Percentiles rank a stretch among this genome's conserved stretches.
phyloP scores from a whole-genome alignment of 2,888 invertebrate genomes.

The Operophtera brumata region DNA sequence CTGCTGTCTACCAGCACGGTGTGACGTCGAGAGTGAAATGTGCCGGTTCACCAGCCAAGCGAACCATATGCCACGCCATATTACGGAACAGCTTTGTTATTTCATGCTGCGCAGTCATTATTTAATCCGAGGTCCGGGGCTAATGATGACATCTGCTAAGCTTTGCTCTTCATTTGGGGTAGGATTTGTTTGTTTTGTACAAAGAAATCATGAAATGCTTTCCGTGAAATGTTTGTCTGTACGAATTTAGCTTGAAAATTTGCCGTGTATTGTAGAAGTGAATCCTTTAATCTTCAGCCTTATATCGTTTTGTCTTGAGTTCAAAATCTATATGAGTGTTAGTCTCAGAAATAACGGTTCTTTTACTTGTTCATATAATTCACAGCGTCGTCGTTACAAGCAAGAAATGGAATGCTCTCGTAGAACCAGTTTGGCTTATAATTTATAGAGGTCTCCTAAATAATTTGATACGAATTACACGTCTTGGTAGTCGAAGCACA shows the following conservation, averaged over 20 bases:
- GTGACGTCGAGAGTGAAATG: constrained; percentile 50
- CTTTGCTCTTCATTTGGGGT: neutral
- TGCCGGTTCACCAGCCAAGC: constrained; percentile 49
- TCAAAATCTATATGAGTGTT: no score
- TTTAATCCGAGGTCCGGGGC: neutral
- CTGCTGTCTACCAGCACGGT: constrained; percentile 30
- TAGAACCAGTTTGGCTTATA: constrained; percentile 16
- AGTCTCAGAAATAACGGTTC: constrained; percentile 3
- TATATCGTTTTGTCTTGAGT: no score
- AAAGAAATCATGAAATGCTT: no score
- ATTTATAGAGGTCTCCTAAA: constrained; percentile 13
- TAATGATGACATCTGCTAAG: neutral
- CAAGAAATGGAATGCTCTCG: constrained; percentile 8
- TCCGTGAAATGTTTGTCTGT: no score
- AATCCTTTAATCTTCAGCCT: no score
- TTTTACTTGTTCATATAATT: constrained; percentile 2
- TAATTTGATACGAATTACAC: constrained; percentile 14
- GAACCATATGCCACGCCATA: constrained; percentile 22
- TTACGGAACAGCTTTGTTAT: constrained; percentile 2
- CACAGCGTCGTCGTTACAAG: constrained; percentile 3
- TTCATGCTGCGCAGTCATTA: neutral
- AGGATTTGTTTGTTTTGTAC: neutral
- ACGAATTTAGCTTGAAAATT: no score
- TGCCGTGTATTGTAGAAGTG: no score
- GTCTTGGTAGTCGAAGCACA: constrained; percentile 13